Conservation (phyloP, 2,113 vertebrate genomes). For the Sarotherodon lohbergeri region DNA sequence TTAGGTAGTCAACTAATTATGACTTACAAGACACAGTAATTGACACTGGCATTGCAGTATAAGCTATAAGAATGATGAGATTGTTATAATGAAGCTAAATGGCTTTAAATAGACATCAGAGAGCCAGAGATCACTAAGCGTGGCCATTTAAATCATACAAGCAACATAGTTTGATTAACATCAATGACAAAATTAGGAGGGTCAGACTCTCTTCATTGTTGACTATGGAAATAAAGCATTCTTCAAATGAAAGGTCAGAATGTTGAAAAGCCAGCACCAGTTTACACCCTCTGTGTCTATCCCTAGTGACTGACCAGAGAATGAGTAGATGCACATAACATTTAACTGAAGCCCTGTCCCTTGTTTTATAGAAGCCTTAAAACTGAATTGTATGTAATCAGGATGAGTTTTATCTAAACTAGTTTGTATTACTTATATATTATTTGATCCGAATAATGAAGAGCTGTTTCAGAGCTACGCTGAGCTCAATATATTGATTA, state of each 20-base stretch:
- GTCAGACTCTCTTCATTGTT: neutral
- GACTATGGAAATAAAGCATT: neutral
- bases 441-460: neutral
- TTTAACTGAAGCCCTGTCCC: neutral
- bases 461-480: neutral
- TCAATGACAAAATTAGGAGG: neutral
- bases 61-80: slow-evolving; percentile 18
- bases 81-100: slow-evolving; percentile 28
- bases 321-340: neutral
- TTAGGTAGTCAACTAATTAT: slow-evolving; percentile 22
- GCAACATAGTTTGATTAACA: neutral
- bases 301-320: neutral
- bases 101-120: neutral
- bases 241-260: neutral
- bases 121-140: neutral
- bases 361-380: neutral
- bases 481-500: neutral
- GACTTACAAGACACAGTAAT: slow-evolving; percentile 10
- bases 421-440: neutral
- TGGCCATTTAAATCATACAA: neutral
- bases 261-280: neutral
- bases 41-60: slow-evolving; percentile 6
- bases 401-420: neutral
- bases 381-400: neutral
- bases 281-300: neutral